Evolutionary conservation across 2,888 invertebrate genomes (phyloP).

Genomic region (Brachyptera risi): DNA sequence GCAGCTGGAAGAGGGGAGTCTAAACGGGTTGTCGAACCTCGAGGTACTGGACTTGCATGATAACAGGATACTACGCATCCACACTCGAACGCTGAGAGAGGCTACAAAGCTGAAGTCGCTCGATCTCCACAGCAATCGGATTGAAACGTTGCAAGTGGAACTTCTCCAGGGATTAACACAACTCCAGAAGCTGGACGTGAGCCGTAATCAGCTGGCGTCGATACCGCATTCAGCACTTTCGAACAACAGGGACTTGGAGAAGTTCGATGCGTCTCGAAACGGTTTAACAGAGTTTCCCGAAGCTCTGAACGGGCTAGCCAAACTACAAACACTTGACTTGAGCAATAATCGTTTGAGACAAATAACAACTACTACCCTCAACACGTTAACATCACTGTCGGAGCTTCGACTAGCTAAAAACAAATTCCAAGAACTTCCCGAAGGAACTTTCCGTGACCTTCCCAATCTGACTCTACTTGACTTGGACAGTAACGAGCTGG

Average conservation of each 20-base stretch:
- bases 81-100: constrained; percentile 45
- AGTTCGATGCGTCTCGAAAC: constrained; percentile 74
- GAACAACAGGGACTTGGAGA: constrained; percentile 58
- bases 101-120: constrained; percentile 63
- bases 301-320: constrained; percentile 62
- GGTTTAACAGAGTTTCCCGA: constrained; percentile 66
- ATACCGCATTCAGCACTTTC: constrained; percentile 61
- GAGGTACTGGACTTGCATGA: constrained; percentile 71
- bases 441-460: constrained; percentile 68
- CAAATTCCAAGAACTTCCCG: constrained; percentile 63
- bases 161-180: constrained; percentile 61
- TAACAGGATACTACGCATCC: constrained; percentile 69
- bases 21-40: constrained; percentile 64
- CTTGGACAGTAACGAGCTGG: constrained; percentile 76
- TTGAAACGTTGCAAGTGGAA: constrained; percentile 65
- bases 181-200: constrained; percentile 66
- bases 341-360: constrained; percentile 71
- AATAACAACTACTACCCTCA: constrained; percentile 65
- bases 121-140: constrained; percentile 70
- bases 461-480: constrained; percentile 68
- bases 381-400: constrained; percentile 62
- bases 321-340: constrained; percentile 68
- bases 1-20: constrained; percentile 62
- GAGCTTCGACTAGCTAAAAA: constrained; percentile 73
- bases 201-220: constrained; percentile 67